These are phyloP conservation scores for Macrosteles quadrilineatus DNA, from an alignment of 1,140 invertebrate genomes.

Conservation along the genomic window DNA sequence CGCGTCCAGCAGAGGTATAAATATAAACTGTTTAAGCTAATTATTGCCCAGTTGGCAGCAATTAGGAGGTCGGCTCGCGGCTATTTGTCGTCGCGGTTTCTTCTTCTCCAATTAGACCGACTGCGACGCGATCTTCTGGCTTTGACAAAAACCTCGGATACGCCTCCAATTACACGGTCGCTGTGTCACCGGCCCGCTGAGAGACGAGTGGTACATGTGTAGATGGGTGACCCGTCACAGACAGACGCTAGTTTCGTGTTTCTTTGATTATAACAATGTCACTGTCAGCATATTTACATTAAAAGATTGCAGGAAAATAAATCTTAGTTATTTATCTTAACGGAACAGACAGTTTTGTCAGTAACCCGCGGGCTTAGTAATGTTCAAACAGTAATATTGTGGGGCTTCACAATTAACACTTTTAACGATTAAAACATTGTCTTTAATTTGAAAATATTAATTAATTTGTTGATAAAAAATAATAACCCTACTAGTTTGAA, in stretches of 20 bases:
- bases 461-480: too few relatives aligned
- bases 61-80: background rate
- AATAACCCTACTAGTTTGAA: too few relatives aligned
- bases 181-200: conserved; percentile 8
- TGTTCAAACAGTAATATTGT: too few relatives aligned
- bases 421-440: too few relatives aligned
- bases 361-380: too few relatives aligned
- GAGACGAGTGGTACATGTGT: background rate
- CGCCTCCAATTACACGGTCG: conserved; percentile 16
- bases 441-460: too few relatives aligned
- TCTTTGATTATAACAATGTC: background rate
- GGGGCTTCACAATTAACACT: too few relatives aligned
- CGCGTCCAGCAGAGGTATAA: conserved; percentile 15
- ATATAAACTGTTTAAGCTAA: conserved; percentile 15
- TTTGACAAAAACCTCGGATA: conserved; percentile 22
- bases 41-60: conserved; percentile 15
- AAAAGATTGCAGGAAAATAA: too few relatives aligned
- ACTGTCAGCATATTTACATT: background rate
- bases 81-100: conserved; percentile 24
- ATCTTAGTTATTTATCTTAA: too few relatives aligned
- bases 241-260: background rate
- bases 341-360: too few relatives aligned
- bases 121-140: conserved; percentile 4
- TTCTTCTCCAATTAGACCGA: conserved; percentile 26
- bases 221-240: background rate